phyloP scores from a whole-genome alignment of 2,113 vertebrate species.

The Speoplatyrhinus poulsoni region DNA sequence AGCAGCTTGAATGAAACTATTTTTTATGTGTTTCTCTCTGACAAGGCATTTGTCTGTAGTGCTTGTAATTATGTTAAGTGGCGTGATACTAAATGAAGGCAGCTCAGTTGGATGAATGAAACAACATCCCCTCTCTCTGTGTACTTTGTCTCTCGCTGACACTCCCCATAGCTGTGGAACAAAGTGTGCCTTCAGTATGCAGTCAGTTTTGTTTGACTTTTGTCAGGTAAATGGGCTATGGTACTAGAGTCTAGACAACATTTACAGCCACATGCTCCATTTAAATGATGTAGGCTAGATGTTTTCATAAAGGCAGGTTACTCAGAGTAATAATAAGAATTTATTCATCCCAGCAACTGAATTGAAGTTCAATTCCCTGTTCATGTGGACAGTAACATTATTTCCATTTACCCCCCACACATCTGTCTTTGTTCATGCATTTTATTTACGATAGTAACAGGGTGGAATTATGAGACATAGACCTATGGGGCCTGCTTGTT shows the following conservation, averaged over 20 bases:
- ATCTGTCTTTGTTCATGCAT: constrained; percentile 33
- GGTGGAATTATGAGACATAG: neutral
- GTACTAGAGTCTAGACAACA: neutral
- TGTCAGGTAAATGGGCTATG: neutral
- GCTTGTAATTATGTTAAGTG: constrained; percentile 46
- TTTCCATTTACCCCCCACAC: neutral
- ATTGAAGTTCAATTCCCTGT: no score
- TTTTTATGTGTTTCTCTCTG: constrained; percentile 37
- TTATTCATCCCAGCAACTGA: neutral
- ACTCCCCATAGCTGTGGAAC: constrained; percentile 16
- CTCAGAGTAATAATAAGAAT: neutral
- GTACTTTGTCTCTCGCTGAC: constrained; percentile 16
- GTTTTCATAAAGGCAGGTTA: neutral
- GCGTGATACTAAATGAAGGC: constrained; percentile 27
- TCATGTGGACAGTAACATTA: no score
- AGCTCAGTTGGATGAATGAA: constrained; percentile 20
- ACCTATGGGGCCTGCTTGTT: neutral
- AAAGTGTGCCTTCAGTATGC: constrained; percentile 9
- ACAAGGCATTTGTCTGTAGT: constrained; percentile 27
- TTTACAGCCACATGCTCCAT: neutral
- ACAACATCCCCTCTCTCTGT: constrained; percentile 20
- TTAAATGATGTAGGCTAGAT: neutral
- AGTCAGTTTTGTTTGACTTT: constrained; percentile 8
- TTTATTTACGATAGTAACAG: constrained; percentile 31
- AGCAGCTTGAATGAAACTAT: constrained; percentile 38